These are phyloP conservation scores for Elymnias hypermnestra DNA, from an alignment of 1,140 invertebrate genomes.

Conservation along the genomic window DNA sequence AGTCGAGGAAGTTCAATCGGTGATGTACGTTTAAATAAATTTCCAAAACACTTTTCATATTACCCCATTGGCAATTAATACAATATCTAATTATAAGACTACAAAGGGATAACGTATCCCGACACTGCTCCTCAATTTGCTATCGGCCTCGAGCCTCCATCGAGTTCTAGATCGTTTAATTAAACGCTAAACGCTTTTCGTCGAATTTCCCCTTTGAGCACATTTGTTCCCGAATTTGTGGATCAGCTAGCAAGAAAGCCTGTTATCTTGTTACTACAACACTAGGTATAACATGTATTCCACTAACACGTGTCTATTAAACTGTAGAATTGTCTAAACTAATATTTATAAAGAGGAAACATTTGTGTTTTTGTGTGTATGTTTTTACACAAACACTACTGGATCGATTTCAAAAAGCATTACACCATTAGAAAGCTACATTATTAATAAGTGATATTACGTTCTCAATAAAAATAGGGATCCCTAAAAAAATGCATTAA, in stretches of 20 bases:
- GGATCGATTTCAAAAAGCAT: too few species aligned
- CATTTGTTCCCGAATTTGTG: background rate
- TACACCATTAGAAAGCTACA: too few species aligned
- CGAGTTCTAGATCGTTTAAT: slow-evolving; percentile 15
- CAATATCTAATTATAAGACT: slow-evolving; percentile 1
- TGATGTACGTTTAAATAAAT: background rate
- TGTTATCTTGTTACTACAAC: background rate
- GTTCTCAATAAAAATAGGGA: too few species aligned
- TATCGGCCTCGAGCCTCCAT: background rate
- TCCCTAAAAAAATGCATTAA: too few species aligned
- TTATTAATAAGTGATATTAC: too few species aligned
- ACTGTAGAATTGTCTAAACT: too few species aligned
- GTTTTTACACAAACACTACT: too few species aligned
- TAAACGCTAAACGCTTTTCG: slow-evolving; percentile 12
- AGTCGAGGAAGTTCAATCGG: too few species aligned
- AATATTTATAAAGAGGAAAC: too few species aligned
- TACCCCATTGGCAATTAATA: background rate
- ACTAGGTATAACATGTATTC: too few species aligned
- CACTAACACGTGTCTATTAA: too few species aligned
- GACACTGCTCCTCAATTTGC: slow-evolving; percentile 10
- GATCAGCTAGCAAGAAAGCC: background rate
- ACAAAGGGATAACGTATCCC: background rate
- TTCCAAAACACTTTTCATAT: background rate
- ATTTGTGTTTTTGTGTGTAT: too few species aligned
- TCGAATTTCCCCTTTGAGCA: slow-evolving; percentile 9